Percentiles rank a stretch among this genome's conserved stretches.
Evolutionary conservation across 2,113 vertebrate species (phyloP).

Genomic region (Equus przewalskii): DNA sequence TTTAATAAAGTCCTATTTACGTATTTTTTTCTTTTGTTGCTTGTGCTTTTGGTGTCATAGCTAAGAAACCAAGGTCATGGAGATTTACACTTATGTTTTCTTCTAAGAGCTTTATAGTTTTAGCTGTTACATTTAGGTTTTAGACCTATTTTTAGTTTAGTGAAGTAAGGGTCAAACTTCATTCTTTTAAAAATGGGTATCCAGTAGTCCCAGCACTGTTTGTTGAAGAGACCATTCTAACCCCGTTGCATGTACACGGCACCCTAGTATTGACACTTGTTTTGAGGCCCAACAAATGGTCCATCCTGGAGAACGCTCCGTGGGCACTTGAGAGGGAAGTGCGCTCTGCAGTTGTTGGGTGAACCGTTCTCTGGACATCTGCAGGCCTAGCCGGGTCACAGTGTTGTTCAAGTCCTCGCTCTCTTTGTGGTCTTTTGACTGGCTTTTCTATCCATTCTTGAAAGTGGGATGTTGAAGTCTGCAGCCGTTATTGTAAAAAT

Average conservation of each 20-base stretch:
- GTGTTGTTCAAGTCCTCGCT: neutral
- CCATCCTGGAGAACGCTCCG: neutral
- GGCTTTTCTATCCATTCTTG: neutral
- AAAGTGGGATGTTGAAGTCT: neutral
- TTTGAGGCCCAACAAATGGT: neutral
- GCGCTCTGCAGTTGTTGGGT: no score
- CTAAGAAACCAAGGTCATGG: neutral
- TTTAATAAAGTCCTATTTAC: no score
- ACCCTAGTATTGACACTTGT: no score
- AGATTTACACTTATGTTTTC: neutral
- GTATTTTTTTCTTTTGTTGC: neutral
- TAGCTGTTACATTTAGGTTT: neutral
- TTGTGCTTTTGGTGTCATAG: no score
- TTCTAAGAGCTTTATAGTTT: neutral
- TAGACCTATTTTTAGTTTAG: no score
- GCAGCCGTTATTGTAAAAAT: neutral
- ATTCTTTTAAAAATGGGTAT: neutral
- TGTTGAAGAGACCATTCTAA: neutral
- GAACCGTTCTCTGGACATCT: no score
- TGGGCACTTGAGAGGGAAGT: no score
- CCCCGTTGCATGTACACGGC: accelerated
- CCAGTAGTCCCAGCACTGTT: neutral
- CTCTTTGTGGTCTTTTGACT: neutral
- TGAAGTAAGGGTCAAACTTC: neutral
- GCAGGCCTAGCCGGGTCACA: no score